Conservation (phyloP, 2,797 vertebrate genomes). For the Danionella dracula region DNA sequence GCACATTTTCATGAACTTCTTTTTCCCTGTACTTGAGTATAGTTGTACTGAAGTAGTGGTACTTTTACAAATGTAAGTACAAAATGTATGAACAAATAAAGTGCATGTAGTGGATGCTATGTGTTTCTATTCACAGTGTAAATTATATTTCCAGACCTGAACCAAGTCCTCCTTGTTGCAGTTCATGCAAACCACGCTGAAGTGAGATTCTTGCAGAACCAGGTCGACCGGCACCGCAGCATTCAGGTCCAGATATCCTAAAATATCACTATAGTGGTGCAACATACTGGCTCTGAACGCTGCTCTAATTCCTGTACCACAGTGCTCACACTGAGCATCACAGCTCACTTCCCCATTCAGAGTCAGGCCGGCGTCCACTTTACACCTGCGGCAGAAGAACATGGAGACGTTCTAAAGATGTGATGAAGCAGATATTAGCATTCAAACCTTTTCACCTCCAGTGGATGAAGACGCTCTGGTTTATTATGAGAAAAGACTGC, state of each 20-base stretch:
- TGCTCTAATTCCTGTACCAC: slow-evolving; percentile 64
- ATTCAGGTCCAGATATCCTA: slow-evolving; percentile 75
- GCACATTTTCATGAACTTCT: too few relatives aligned
- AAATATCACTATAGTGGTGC: slow-evolving; percentile 72
- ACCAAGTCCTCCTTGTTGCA: slow-evolving; percentile 68
- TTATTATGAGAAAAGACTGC: too few relatives aligned
- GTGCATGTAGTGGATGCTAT: too few relatives aligned
- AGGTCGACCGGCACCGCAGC: slow-evolving; percentile 67
- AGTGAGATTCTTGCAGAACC: slow-evolving; percentile 68
- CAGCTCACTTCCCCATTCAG: slow-evolving; percentile 61
- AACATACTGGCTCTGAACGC: slow-evolving; percentile 70
- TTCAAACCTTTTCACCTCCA: too few relatives aligned
- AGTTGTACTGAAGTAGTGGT: too few relatives aligned
- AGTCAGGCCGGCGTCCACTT: slow-evolving; percentile 70
- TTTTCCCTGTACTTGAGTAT: too few relatives aligned
- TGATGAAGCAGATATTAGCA: not conserved
- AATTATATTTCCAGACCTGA: slow-evolving; percentile 52
- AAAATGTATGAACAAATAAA: too few relatives aligned
- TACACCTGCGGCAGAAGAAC: slow-evolving; percentile 63
- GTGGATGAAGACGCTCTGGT: too few relatives aligned
- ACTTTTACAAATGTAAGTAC: too few relatives aligned
- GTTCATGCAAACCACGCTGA: slow-evolving; percentile 68
- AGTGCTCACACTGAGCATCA: slow-evolving; percentile 73
- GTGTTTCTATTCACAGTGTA: too few relatives aligned
- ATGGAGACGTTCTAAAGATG: not conserved